Evolutionary conservation across 2,888 invertebrate genomes (phyloP).

Genomic region (Syrphus vitripennis): DNA sequence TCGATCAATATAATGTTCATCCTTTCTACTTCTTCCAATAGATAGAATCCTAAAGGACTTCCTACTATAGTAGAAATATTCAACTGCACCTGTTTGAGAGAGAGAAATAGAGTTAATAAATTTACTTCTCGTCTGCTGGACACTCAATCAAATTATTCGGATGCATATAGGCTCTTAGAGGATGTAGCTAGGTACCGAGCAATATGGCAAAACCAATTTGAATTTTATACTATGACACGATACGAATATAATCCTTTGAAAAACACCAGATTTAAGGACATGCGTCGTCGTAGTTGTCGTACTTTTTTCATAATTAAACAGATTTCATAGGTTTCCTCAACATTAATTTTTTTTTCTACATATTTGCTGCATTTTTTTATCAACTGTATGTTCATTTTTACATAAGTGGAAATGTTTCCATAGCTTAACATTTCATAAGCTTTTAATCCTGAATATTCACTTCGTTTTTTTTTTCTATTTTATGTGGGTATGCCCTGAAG

Average conservation of each 20-base stretch:
- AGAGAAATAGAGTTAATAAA: slow-evolving; percentile 68
- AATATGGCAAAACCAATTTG: slow-evolving; percentile 14
- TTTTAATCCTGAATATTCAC: slow-evolving; percentile 8
- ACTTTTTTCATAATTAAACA: slow-evolving; percentile 33
- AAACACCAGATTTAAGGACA: slow-evolving; percentile 1
- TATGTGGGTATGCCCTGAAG: slow-evolving; percentile 15
- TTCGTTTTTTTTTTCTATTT: background rate
- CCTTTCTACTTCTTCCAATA: background rate
- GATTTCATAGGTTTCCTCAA: slow-evolving; percentile 27
- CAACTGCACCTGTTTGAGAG: slow-evolving; percentile 39
- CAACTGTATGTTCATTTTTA: background rate
- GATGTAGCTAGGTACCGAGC: background rate
- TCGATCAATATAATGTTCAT: slow-evolving; percentile 25
- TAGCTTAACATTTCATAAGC: slow-evolving; percentile 47
- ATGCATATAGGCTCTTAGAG: slow-evolving; percentile 22
- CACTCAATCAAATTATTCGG: slow-evolving; percentile 63
- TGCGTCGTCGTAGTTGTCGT: background rate
- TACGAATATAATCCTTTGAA: slow-evolving; percentile 31
- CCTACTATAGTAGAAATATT: too few relatives aligned
- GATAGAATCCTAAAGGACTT: background rate
- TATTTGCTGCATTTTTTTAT: background rate
- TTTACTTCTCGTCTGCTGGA: slow-evolving; percentile 67
- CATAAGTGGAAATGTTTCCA: slow-evolving; percentile 33
- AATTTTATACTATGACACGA: background rate
- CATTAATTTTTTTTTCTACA: background rate